Base-by-base conservation (phyloP, 2,113 vertebrate species). In the Rhynchomys soricoides region DNA sequence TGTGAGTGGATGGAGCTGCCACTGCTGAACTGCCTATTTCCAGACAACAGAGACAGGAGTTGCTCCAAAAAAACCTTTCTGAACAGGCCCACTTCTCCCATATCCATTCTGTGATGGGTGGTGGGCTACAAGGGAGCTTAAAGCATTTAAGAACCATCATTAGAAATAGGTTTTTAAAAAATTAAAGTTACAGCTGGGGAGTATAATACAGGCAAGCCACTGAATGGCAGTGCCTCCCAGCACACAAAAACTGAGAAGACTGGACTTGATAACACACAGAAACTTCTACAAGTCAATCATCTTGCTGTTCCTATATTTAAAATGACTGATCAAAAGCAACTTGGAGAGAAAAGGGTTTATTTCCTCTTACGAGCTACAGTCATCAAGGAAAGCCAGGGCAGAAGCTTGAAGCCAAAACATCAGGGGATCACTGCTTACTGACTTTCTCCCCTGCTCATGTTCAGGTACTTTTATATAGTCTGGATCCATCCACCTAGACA, bases 211-310 rank as follows among this genome's bases (percentile, higher is more conserved):
- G 15, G 52, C 31, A 16, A 13, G 12, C 5, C 7, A 7, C 21
- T 74, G 15, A 19, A 1, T 16, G 57, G 15, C 11, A 12, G 22
- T 10, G 7, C 5, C 3, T n/a, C 29, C 2, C 1, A 0, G 37
- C 34, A 0, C 19, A 31, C 43, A 3, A 1, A 55, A 22, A 15
- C 12, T 8, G 13, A 68, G 5, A 90, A 48, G 43, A 0, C 0
- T n/a, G 21, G 7, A 48, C 6, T 16, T 2, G 0, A 1, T 31
- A 50, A 31, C 34, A 70, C 70, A 64, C 15, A 7, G 55, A 22
- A 11, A 10, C 5, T 12, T 31, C 40, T 57, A n/a, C 24, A 24
- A 52, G 19, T 71, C 31, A n/a, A 1, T 11, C 26, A 50, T 9
- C 73, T 21, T 15, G 19, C 79, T 82, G 3, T 29, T 26, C 12